A percentile compares a stretch with the other conserved stretches of the same genome.
Conservation (phyloP, 2,888 invertebrate genomes). For the Timema podura region DNA sequence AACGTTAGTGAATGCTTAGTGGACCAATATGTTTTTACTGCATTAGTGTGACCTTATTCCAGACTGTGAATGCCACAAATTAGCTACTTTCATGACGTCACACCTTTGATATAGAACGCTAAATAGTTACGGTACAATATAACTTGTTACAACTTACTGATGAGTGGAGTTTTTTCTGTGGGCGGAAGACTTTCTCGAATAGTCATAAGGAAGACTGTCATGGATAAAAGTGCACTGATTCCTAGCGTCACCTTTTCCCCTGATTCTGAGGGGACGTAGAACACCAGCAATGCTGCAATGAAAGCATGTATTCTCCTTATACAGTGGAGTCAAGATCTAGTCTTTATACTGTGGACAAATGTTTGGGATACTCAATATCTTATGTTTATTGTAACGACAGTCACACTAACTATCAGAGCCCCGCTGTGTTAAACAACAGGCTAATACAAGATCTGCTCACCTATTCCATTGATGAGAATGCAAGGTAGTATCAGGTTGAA, state of each 20-base stretch:
- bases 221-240: constrained; percentile 80
- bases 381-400: too few relatives aligned
- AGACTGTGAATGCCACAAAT: background rate
- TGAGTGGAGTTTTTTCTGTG: constrained; percentile 80
- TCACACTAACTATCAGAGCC: too few relatives aligned
- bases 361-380: too few relatives aligned
- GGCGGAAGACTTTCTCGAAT: constrained; percentile 81
- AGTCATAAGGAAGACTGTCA: constrained; percentile 86
- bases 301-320: background rate
- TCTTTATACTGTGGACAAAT: too few relatives aligned
- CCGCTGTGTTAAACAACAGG: too few relatives aligned
- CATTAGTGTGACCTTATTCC: too few relatives aligned
- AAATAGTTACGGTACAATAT: too few relatives aligned
- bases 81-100: too few relatives aligned
- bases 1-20: too few relatives aligned
- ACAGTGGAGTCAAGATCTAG: background rate
- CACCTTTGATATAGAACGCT: too few relatives aligned
- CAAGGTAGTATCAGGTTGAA: constrained; percentile 83
- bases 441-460: constrained; percentile 48
- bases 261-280: constrained; percentile 84
- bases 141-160: constrained; percentile 58
- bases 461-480: constrained; percentile 78
- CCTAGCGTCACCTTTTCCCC: constrained; percentile 85
- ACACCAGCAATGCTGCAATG: constrained; percentile 70
- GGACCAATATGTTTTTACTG: too few relatives aligned